phyloP scores from a whole-genome alignment of 2,113 vertebrate species.

The Euleptes europaea region DNA sequence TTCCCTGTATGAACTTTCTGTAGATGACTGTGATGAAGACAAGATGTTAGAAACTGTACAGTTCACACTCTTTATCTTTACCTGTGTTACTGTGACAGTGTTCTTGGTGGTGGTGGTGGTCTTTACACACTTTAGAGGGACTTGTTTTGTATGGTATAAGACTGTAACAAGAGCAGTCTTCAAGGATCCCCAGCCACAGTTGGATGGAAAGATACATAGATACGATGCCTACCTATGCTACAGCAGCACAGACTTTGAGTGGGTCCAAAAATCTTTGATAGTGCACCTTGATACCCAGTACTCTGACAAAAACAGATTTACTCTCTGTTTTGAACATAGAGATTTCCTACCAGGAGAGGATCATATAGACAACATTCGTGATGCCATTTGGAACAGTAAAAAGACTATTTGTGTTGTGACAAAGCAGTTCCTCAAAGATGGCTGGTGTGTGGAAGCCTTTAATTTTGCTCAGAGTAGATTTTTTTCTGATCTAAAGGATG shows the following conservation, averaged over 20 bases:
- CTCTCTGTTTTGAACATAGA: conserved; percentile 89
- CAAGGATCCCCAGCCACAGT: not conserved
- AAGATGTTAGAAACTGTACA: conserved; percentile 68
- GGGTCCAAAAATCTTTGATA: conserved; percentile 86
- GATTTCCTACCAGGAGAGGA: conserved; percentile 89
- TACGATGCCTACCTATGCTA: conserved; percentile 90
- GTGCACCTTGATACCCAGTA: conserved; percentile 84
- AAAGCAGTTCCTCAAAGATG: conserved; percentile 86
- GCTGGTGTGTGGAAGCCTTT: conserved; percentile 93
- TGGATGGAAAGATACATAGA: conserved; percentile 32
- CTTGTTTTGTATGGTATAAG: conserved; percentile 81
- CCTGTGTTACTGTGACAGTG: conserved; percentile 21
- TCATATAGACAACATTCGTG: conserved; percentile 83
- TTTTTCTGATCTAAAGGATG: conserved; percentile 75
- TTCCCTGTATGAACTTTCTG: conserved; percentile 53
- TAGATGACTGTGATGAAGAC: conserved; percentile 67
- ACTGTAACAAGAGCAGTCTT: conserved; percentile 59
- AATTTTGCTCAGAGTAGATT: conserved; percentile 82
- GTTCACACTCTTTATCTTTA: conserved; percentile 74
- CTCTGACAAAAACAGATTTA: conserved; percentile 79
- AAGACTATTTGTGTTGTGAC: conserved; percentile 88
- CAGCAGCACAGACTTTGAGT: conserved; percentile 82
- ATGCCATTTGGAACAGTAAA: conserved; percentile 85
- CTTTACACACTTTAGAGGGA: conserved; percentile 71
- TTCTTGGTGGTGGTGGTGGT: conserved; percentile 50